Conservation (phyloP, 2,113 vertebrate species). For the Chiloscyllium plagiosum region DNA sequence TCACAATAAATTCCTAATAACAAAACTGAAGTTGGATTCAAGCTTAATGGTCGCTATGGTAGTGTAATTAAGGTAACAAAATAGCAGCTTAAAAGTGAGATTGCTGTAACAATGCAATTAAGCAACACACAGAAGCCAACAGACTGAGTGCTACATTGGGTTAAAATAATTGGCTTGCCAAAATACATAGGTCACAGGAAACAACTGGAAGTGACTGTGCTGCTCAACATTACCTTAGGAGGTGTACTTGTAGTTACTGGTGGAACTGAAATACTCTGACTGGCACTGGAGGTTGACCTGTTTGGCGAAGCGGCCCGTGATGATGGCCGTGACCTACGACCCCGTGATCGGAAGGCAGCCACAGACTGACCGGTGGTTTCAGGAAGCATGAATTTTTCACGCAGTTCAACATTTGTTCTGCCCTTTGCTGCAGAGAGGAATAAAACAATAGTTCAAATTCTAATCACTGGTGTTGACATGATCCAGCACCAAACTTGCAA, state of each 20-base stretch:
- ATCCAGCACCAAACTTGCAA: conserved; percentile 18
- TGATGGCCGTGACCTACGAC: conserved; percentile 84
- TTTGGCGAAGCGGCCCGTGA: conserved; percentile 88
- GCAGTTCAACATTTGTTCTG: conserved; percentile 89
- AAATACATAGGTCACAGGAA: background rate
- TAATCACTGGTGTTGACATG: conserved; percentile 31
- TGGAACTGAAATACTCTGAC: conserved; percentile 64
- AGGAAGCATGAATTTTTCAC: conserved; percentile 94
- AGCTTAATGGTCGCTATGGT: background rate
- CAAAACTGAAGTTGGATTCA: background rate
- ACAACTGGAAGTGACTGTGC: too few relatives aligned
- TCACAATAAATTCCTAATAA: background rate
- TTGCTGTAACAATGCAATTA: background rate
- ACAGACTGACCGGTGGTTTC: conserved; percentile 88
- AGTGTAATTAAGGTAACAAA: background rate
- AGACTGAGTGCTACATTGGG: background rate
- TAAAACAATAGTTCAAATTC: conserved; percentile 52
- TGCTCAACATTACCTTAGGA: conserved; percentile 68
- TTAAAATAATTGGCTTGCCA: background rate
- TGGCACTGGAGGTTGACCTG: conserved; percentile 77
- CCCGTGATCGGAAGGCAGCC: conserved; percentile 87
- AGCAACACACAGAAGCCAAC: background rate
- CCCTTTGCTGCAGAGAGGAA: conserved; percentile 73
- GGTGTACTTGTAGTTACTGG: conserved; percentile 61
- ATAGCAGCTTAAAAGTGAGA: background rate